Conservation (phyloP, 2,113 vertebrate species). For the Candoia aspera region DNA sequence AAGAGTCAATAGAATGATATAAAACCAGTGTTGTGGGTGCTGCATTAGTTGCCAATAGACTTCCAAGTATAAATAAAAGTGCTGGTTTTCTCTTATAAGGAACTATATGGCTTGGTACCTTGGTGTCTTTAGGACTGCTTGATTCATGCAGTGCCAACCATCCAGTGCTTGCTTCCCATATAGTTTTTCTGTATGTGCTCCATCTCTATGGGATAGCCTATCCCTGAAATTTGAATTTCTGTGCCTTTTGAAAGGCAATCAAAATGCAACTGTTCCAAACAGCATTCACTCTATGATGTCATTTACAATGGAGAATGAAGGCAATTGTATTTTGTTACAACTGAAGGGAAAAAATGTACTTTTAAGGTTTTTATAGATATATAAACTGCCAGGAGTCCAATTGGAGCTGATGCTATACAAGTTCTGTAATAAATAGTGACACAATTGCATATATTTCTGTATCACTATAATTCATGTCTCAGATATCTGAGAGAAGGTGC, state of each 20-base stretch:
- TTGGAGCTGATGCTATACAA: background rate
- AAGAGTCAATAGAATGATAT: background rate
- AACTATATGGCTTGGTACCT: background rate
- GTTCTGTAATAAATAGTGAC: background rate
- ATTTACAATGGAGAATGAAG: background rate
- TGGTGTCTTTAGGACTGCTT: background rate
- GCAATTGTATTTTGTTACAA: background rate
- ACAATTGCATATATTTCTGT: constrained; percentile 17
- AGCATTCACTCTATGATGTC: background rate
- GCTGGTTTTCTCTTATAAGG: background rate
- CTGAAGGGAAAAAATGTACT: background rate
- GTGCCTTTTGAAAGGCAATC: background rate
- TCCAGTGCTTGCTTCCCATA: background rate
- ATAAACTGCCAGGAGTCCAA: background rate
- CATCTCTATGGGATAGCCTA: background rate
- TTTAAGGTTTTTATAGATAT: background rate
- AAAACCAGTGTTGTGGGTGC: background rate
- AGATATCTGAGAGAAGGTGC: background rate
- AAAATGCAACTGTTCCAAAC: background rate
- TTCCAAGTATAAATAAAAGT: background rate
- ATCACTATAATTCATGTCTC: background rate
- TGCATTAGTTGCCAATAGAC: background rate
- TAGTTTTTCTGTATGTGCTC: background rate
- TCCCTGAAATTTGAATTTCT: background rate
- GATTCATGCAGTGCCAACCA: background rate